Base-by-base conservation (phyloP, 2,888 invertebrate genomes). In the Bellardia pandia region DNA sequence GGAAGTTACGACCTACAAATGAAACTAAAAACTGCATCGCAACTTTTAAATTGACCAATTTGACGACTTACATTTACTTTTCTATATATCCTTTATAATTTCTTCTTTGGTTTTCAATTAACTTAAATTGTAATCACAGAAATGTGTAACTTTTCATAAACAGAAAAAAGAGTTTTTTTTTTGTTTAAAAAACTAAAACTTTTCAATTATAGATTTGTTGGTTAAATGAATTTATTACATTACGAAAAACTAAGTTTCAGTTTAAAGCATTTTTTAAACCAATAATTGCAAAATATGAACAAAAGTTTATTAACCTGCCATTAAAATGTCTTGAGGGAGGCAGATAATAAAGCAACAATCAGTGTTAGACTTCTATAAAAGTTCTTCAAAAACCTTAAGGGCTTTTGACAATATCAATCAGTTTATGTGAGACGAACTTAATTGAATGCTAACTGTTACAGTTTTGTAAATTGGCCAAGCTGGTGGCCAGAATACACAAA, bases 131-230 rank as follows among this genome's bases (percentile, higher is more conserved):
- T 23, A 23, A 23, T 23, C 23, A 45, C 13, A 11, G 9, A 9
- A 45, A 11, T 45, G 11, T 45, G 3, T 11, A 45, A 45, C 45
- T 45, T 45, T 45, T 45, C 4, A 37, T 5, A 37, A 37, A 37
- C 37, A 37, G 33, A 33, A 33, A 33, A 33, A 33, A 33, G 5
- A 4, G 5, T 5, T 4, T 3, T 4, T 33, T 33, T 33, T 33
- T 33, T 4, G 5, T 33, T 33, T 33, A 37, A 6, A 37, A 37
- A 37, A 37, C 45, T 7, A 45, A 62, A 79, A 68, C 58, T 75
- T 75, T 75, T 75, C 66, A 75, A 81, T 81, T 75, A 75, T 75
- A 68, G 40, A 68, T 75, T 75, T 75, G 74, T 48, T 48, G 74
- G 74, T 81, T 68, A 81, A 81, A 74, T 81, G 71, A 42, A 2